Evolutionary conservation across 1,140 invertebrate species (phyloP).

Genomic region (Piezodorus guildinii): DNA sequence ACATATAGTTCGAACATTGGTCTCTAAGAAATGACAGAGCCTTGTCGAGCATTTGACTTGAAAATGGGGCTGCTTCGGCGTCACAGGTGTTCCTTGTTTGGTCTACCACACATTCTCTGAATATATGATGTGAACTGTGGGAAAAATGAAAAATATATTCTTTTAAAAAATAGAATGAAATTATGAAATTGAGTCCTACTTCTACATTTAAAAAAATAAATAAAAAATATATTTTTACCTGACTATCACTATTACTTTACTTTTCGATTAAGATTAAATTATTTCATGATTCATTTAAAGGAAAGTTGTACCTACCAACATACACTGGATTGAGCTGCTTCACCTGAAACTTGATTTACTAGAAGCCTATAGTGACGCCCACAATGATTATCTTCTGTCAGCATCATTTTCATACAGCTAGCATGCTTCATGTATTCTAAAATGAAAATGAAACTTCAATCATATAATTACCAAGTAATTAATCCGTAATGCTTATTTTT

Average conservation of each 20-base stretch:
- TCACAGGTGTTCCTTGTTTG: conserved; percentile 43
- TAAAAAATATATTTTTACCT: no score
- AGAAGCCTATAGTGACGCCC: conserved; percentile 43
- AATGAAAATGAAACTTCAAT: conserved; percentile 24
- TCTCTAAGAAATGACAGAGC: conserved; percentile 45
- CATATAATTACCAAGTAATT: no score
- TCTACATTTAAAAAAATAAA: no score
- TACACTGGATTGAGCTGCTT: conserved; percentile 41
- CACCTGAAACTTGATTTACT: conserved; percentile 43
- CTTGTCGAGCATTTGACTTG: conserved; percentile 43
- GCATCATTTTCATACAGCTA: conserved; percentile 45
- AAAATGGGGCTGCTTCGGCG: conserved; percentile 38
- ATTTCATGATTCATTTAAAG: no score
- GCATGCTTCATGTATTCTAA: conserved; percentile 47
- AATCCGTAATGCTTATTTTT: no score
- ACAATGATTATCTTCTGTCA: conserved; percentile 42
- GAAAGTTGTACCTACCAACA: conserved; percentile 38
- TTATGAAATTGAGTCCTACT: no score
- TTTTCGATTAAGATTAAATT: no score
- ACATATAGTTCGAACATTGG: conserved; percentile 47
- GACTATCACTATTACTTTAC: no score
- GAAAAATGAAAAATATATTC: background rate
- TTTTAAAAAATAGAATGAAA: background rate
- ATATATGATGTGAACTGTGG: conserved; percentile 42
- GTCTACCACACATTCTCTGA: conserved; percentile 42